These are phyloP conservation scores for Notolepis coatsorum DNA, from an alignment of 2,797 vertebrate species.

Conservation along the genomic window DNA sequence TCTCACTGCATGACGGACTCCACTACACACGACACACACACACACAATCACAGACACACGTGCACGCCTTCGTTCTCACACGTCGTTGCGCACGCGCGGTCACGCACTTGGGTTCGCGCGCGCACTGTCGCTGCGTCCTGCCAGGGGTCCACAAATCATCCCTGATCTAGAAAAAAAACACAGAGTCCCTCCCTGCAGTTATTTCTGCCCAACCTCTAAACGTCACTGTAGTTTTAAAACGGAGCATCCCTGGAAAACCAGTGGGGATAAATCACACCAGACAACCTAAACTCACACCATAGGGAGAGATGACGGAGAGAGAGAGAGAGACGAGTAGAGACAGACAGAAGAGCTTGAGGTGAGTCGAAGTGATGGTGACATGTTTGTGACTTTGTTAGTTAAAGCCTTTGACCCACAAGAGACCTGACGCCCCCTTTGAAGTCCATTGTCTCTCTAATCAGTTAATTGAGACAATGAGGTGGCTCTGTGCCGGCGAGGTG, in stretches of 20 bases:
- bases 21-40: slow-evolving; percentile 1
- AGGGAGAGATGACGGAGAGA: slow-evolving; percentile 20
- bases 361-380: not conserved
- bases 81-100: slow-evolving; percentile 4
- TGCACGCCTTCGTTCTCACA: slow-evolving; percentile 15
- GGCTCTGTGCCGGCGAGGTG: slow-evolving; percentile 35
- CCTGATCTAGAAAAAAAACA: slow-evolving; percentile 38
- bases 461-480: slow-evolving; percentile 71
- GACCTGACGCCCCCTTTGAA: slow-evolving; percentile 51
- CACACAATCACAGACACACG: slow-evolving; percentile 33
- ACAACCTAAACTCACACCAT: not conserved
- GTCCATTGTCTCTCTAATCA: slow-evolving; percentile 39
- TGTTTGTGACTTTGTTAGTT: not conserved
- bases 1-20: slow-evolving; percentile 30
- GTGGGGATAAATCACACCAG: slow-evolving; percentile 41
- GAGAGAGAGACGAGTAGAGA: slow-evolving; percentile 27
- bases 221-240: slow-evolving; percentile 40
- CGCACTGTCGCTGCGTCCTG: slow-evolving; percentile 35
- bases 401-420: not conserved
- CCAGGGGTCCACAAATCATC: slow-evolving; percentile 49
- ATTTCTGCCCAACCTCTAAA: not conserved
- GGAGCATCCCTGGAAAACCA: slow-evolving; percentile 43
- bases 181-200: slow-evolving; percentile 8
- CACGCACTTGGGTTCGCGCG: slow-evolving; percentile 1
- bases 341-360: slow-evolving; percentile 5